Conservation (phyloP, 2,113 vertebrate genomes). For the Donacobius atricapilla region DNA sequence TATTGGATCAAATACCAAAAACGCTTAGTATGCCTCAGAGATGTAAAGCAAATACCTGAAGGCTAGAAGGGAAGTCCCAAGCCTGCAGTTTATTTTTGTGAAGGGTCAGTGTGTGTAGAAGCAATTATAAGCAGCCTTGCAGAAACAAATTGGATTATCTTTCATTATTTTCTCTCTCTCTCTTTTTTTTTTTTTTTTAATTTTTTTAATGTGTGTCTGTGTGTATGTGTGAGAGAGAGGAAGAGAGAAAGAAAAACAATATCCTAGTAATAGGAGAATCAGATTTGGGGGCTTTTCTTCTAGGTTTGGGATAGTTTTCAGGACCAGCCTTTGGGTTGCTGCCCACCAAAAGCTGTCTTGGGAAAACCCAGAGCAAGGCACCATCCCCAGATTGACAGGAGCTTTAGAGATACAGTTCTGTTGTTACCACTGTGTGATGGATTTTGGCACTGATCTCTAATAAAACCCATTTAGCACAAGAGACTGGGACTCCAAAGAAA, state of each 20-base stretch:
- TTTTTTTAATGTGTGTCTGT: no score
- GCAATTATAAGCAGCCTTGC: not conserved
- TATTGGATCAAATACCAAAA: constrained; percentile 1
- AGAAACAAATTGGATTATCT: not conserved
- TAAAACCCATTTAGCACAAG: not conserved
- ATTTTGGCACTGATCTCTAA: not conserved
- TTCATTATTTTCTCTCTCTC: not conserved
- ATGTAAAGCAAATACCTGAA: constrained; percentile 2
- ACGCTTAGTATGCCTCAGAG: not conserved
- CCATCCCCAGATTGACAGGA: not conserved
- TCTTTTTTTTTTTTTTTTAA: not conserved
- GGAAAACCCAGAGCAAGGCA: not conserved
- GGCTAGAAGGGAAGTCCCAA: not conserved
- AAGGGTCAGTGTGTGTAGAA: not conserved
- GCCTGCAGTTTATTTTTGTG: not conserved
- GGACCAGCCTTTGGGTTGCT: not conserved
- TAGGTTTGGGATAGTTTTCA: not conserved
- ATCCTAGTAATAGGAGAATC: not conserved
- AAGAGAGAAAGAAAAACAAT: not conserved
- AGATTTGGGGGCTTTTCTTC: not conserved
- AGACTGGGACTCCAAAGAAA: not conserved
- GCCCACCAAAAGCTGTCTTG: not conserved
- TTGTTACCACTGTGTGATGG: not conserved
- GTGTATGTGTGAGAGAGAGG: no score
- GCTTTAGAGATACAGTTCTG: not conserved